Evolutionary conservation across 2,113 vertebrate genomes (phyloP).

Genomic region (Ageneiosus marmoratus): DNA sequence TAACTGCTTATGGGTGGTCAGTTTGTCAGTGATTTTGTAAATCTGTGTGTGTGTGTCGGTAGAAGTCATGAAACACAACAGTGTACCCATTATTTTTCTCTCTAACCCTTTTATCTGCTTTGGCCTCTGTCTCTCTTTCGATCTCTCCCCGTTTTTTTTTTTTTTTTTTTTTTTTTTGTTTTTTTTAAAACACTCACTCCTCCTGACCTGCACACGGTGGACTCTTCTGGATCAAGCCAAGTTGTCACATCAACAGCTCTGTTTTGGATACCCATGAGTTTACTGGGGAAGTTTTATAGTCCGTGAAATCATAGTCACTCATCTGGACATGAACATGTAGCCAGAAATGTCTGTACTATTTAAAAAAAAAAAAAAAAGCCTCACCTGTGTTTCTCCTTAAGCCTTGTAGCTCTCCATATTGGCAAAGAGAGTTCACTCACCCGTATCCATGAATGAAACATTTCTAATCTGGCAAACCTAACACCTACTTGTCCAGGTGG

Average conservation of each 20-base stretch:
- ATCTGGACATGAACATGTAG: neutral
- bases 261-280: conserved; percentile 6
- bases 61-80: conserved; percentile 42
- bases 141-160: conserved; percentile 54
- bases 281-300: neutral
- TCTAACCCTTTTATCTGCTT: conserved; percentile 50
- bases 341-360: conserved; percentile 25
- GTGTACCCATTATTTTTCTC: conserved; percentile 55
- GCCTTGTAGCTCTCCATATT: neutral
- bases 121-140: neutral
- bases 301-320: neutral
- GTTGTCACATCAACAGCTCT: conserved; percentile 47
- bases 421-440: neutral
- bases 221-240: neutral
- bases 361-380: neutral
- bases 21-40: neutral
- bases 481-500: conserved; percentile 15
- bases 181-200: conserved; percentile 12
- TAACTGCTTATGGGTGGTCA: neutral
- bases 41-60: neutral
- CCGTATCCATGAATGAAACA: conserved; percentile 21
- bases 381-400: conserved; percentile 26
- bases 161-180: neutral
- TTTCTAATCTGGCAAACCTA: conserved; percentile 6
- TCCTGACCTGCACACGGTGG: conserved; percentile 55